Base-by-base conservation (phyloP, 2,888 invertebrate species). In the Harpalus rubripes region DNA sequence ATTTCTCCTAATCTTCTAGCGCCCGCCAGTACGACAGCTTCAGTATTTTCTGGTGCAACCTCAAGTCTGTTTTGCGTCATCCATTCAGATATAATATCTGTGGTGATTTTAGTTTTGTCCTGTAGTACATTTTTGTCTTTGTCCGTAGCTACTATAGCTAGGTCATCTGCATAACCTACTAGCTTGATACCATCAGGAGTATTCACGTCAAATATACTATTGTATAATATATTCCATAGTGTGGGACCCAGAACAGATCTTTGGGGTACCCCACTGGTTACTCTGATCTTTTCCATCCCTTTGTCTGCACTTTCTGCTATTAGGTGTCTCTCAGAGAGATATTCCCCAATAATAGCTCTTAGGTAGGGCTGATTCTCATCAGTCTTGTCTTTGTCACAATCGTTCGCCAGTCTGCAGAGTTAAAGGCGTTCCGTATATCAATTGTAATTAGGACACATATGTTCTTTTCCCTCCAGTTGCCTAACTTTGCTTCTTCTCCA, bases 131-230 rank as follows among this genome's bases (percentile, higher is more conserved):
- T 16, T 8, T 6, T n/a, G 2, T 7, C 7, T 41, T 52, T 76
- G 0, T n/a, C 78, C 18, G 10, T 76, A 7, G 56, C 16, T 15
- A 76, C 15, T 6, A 76, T 7, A 52, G 78, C 78, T 18, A 76
- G 52, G 52, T 76, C 78, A 18, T 76, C 78, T 8, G 44, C 78
- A 15, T 76, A 76, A 6, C 15, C 52, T 6, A 76, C 56, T 15
- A 52, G 22, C 26, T 18, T 76, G 7, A 56, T 44, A 12, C 41
- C 52, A 59, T 41, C n/a, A 7, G 44, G 44, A 59, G 56, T 41
- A 5, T 15, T 12, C 58, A 76, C n/a, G n/a, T 52, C 8, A n/a
- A 76, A 15, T 39, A 76, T 52, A 8, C 15, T 12, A 15, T 56
- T 52, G 52, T 76, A 76, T 7, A 76, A 8, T 6, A 76, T 15